Conservation (phyloP, 1,140 invertebrate species). For the Cherax quadricarinatus region DNA sequence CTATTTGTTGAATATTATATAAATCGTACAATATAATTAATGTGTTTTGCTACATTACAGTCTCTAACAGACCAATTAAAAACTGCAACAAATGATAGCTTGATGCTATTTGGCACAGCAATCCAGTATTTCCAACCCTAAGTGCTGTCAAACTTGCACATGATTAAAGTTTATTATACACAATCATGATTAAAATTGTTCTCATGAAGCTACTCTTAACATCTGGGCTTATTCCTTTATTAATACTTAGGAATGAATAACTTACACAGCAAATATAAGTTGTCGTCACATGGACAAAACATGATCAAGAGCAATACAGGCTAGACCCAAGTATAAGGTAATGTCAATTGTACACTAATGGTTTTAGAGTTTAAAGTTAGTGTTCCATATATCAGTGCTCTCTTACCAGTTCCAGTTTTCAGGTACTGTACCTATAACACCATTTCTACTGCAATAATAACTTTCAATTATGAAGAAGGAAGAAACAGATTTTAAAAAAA, state of each 20-base stretch:
- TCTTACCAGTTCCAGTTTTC: slow-evolving; percentile 38
- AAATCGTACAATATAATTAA: too few relatives aligned
- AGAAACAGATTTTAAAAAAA: background rate
- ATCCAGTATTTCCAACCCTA: background rate
- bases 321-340: slow-evolving; percentile 12
- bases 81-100: background rate
- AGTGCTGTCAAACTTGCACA: slow-evolving; percentile 4
- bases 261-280: background rate
- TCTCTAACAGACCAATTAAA: background rate
- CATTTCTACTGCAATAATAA: slow-evolving; percentile 13
- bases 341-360: slow-evolving; percentile 16
- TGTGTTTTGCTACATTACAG: too few relatives aligned
- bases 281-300: background rate
- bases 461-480: background rate
- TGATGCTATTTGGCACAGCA: slow-evolving; percentile 16
- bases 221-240: slow-evolving; percentile 7
- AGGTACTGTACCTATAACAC: slow-evolving; percentile 51
- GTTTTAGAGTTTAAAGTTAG: background rate
- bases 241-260: background rate
- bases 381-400: slow-evolving; percentile 43
- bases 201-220: slow-evolving; percentile 4
- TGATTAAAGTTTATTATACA: background rate
- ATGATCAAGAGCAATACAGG: background rate
- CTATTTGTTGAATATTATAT: too few relatives aligned
- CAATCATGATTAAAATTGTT: slow-evolving; percentile 6